These are phyloP conservation scores for Oenanthe melanoleuca DNA, from an alignment of 2,113 vertebrate species.

Conservation along the genomic window DNA sequence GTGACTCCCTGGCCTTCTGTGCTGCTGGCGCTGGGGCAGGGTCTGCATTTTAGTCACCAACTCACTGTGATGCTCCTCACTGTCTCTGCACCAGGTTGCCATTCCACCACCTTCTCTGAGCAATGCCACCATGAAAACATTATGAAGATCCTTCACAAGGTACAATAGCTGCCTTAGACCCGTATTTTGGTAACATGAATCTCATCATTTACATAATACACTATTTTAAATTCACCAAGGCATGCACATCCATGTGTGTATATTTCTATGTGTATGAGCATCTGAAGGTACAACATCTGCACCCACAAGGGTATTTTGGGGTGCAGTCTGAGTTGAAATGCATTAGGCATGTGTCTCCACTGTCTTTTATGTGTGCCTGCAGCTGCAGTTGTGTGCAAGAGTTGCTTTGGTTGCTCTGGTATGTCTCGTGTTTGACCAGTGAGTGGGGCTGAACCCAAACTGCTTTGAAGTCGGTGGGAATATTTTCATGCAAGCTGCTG, in stretches of 20 bases:
- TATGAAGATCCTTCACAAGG: neutral
- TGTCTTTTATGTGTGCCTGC: neutral
- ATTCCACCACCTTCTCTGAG: neutral
- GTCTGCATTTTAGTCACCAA: neutral
- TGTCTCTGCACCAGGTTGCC: neutral
- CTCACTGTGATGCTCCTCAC: fast-evolving
- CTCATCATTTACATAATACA: neutral
- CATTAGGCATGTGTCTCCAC: neutral
- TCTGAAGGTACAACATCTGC: neutral
- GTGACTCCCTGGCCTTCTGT: neutral
- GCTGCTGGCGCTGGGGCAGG: neutral
- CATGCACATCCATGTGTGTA: too few relatives aligned
- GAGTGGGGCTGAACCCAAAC: neutral
- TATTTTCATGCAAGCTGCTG: neutral
- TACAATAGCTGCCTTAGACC: neutral
- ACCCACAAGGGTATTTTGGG: neutral
- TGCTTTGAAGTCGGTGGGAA: neutral
- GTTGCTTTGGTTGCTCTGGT: neutral
- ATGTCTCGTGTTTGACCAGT: neutral
- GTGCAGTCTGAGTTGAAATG: neutral
- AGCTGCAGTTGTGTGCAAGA: neutral
- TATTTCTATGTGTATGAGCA: neutral
- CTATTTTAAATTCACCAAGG: neutral
- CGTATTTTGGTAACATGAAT: neutral
- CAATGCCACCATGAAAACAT: neutral